Percentiles rank a stretch among this genome's conserved stretches.
These are phyloP conservation scores for Sepiola atlantica DNA, from an alignment of 2,888 invertebrate genomes.

Conservation along the genomic window DNA sequence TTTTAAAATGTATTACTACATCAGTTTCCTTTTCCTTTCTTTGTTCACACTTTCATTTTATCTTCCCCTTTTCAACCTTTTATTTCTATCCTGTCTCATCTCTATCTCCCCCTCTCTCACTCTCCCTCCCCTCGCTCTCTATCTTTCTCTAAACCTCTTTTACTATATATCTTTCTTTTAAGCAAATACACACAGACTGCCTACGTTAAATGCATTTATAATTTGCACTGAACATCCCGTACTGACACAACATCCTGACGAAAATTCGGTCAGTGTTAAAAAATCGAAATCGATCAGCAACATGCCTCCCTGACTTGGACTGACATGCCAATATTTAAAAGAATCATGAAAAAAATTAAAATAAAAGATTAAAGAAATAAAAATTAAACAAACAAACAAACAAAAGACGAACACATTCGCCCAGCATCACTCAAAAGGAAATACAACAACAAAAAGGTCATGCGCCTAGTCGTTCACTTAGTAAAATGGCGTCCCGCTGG, in stretches of 20 bases:
- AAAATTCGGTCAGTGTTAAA: background rate
- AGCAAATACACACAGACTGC: background rate
- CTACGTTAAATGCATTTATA: background rate
- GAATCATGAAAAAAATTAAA: background rate
- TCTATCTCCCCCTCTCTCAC: background rate
- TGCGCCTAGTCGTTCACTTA: background rate
- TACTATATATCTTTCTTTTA: background rate
- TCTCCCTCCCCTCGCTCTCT: background rate
- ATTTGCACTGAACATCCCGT: background rate
- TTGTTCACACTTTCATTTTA: too few species aligned
- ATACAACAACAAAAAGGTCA: too few species aligned
- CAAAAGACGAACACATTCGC: too few species aligned
- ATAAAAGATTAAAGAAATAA: too few species aligned
- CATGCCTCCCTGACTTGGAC: background rate
- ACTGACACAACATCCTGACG: background rate
- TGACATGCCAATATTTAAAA: background rate
- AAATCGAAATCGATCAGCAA: background rate
- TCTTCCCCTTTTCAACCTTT: too few species aligned
- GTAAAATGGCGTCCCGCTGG: background rate
- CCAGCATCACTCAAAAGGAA: too few species aligned
- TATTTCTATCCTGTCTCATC: background rate
- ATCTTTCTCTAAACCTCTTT: background rate
- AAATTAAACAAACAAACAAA: too few species aligned
- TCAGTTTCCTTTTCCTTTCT: too few species aligned
- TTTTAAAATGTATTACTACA: too few species aligned